Evolutionary conservation across 2,113 vertebrate species (phyloP).

Genomic region (Terrapene triunguis): DNA sequence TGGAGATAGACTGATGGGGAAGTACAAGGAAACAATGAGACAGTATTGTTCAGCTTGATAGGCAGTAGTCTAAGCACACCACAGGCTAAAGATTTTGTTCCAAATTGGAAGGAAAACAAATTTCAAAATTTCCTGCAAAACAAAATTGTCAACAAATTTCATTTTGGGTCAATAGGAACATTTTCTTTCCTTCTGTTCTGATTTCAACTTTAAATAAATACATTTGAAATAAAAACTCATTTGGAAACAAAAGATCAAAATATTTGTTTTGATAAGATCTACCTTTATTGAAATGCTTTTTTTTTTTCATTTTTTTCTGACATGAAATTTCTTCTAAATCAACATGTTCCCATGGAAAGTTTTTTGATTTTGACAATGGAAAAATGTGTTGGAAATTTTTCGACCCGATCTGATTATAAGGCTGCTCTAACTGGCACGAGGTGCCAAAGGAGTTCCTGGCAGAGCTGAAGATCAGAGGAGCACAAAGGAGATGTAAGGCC

Average conservation of each 20-base stretch:
- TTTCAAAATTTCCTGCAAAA: not conserved
- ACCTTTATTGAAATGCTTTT: not conserved
- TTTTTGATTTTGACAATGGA: not conserved
- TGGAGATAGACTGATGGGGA: not conserved
- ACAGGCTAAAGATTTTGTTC: not conserved
- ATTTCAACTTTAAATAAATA: not conserved
- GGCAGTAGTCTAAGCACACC: too few species aligned
- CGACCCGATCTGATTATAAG: not conserved
- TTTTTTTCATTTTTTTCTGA: not conserved
- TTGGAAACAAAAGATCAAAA: not conserved
- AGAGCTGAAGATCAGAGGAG: not conserved
- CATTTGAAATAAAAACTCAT: not conserved
- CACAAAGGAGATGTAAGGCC: not conserved
- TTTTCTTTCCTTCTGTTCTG: constrained; percentile 29
- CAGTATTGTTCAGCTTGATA: too few species aligned
- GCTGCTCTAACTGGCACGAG: not conserved
- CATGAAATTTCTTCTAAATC: not conserved
- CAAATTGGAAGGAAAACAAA: constrained; percentile 14
- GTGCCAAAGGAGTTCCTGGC: not conserved
- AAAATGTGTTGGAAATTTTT: not conserved
- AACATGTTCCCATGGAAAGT: not conserved
- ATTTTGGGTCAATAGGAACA: not conserved
- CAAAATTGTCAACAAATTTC: not conserved
- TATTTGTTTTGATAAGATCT: accelerated
- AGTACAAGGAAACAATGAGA: not conserved